Evolutionary conservation across 2,888 invertebrate species (phyloP).

Genomic region (Ophion slaviceki): DNA sequence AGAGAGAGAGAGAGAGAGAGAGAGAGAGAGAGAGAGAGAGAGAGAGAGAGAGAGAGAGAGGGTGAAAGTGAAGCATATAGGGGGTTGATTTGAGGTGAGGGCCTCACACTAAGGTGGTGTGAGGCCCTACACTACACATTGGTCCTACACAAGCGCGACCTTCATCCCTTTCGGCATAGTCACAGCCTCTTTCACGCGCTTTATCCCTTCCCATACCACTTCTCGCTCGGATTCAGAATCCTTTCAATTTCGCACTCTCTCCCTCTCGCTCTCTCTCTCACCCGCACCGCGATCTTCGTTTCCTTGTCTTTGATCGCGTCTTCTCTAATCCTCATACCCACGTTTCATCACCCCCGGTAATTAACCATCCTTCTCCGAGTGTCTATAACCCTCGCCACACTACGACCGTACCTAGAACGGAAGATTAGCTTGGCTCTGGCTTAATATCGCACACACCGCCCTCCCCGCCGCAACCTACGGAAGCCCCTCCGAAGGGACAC

Average conservation of each 20-base stretch:
- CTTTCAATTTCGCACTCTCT: background rate
- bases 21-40: background rate
- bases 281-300: background rate
- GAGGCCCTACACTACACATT: conserved; percentile 18
- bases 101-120: conserved; percentile 17
- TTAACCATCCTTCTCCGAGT: conserved; percentile 50
- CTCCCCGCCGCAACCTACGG: background rate
- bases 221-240: background rate
- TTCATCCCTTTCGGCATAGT: conserved; percentile 12
- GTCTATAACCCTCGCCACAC: conserved; percentile 7
- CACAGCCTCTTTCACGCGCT: conserved; percentile 8
- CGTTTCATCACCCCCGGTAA: conserved; percentile 50
- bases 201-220: conserved; percentile 10
- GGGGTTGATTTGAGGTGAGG: conserved; percentile 25
- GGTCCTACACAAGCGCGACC: conserved; percentile 19
- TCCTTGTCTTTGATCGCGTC: background rate
- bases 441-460: conserved; percentile 49
- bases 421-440: conserved; percentile 58
- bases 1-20: background rate
- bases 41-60: background rate
- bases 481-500: too few relatives aligned
- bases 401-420: background rate
- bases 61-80: background rate
- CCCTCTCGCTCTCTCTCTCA: background rate
- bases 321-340: conserved; percentile 32